Evolutionary conservation across 2,113 vertebrate species (phyloP).

Genomic region (Shinisaurus crocodilurus): DNA sequence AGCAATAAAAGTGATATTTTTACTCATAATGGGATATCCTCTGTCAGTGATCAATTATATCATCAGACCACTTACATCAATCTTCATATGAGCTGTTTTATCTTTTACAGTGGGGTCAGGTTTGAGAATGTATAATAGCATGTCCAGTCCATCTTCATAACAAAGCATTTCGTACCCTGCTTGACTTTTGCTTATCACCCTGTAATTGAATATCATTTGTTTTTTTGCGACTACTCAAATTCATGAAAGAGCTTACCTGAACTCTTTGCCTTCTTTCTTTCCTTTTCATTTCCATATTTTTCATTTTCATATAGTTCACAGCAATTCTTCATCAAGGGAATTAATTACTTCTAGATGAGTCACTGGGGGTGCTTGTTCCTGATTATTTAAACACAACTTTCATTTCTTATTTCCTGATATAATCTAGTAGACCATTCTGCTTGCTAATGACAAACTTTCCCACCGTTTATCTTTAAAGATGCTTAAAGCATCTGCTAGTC

Average conservation of each 20-base stretch:
- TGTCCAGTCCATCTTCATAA: neutral
- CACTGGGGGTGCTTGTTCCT: neutral
- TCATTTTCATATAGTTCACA: neutral
- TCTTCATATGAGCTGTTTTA: neutral
- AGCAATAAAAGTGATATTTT: neutral
- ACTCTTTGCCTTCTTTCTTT: neutral
- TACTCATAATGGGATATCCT: neutral
- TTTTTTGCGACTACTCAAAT: neutral
- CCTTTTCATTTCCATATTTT: neutral
- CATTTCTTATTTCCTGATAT: neutral
- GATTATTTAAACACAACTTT: neutral
- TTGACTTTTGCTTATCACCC: constrained; percentile 1
- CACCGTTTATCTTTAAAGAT: neutral
- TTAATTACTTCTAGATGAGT: neutral
- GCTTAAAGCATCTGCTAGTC: neutral
- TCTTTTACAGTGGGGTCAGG: neutral
- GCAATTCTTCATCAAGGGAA: constrained; percentile 21
- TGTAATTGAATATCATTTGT: constrained; percentile 6
- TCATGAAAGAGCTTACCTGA: neutral
- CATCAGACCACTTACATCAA: neutral
- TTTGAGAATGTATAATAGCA: neutral
- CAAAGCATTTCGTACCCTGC: neutral
- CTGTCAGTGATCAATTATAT: neutral
- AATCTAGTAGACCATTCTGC: neutral
- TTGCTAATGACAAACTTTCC: neutral